Evolutionary conservation across 1,140 invertebrate genomes (phyloP).

Genomic region (Microplitis mediator): DNA sequence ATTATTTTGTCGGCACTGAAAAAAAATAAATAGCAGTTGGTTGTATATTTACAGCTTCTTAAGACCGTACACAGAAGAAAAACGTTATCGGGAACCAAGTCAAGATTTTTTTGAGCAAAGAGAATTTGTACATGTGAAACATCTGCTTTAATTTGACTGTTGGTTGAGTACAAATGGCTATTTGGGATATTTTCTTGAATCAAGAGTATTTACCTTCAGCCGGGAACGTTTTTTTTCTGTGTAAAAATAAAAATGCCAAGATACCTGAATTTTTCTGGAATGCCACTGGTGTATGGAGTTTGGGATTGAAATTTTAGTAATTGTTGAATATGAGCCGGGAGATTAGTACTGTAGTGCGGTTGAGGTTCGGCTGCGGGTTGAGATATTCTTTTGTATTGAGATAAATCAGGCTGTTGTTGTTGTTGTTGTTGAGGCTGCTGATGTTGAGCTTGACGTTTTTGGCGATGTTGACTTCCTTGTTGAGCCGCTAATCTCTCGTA

Average conservation of each 20-base stretch:
- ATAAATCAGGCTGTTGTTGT: conserved; percentile 32
- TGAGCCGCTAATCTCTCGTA: conserved; percentile 12
- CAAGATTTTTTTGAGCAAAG: too few relatives aligned
- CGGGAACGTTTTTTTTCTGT: neutral
- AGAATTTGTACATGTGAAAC: too few relatives aligned
- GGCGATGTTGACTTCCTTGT: conserved; percentile 5
- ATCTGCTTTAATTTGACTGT: too few relatives aligned
- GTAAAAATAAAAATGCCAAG: neutral
- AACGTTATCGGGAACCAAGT: too few relatives aligned
- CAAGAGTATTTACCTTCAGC: too few relatives aligned
- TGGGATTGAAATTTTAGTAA: conserved; percentile 54
- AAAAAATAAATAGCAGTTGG: neutral
- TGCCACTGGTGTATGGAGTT: conserved; percentile 56
- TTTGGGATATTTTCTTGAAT: too few relatives aligned
- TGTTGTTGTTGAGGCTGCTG: conserved; percentile 27
- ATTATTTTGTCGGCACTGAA: conserved; percentile 43
- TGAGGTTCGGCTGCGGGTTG: conserved; percentile 42
- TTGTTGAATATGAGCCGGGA: conserved; percentile 47
- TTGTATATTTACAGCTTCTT: too few relatives aligned
- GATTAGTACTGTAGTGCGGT: conserved; percentile 53
- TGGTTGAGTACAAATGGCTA: too few relatives aligned
- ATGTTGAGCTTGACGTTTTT: conserved; percentile 25
- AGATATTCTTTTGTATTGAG: conserved; percentile 41
- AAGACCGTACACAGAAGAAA: too few relatives aligned
- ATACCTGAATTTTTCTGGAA: conserved; percentile 59